Percentiles rank a stretch among this genome's conserved stretches.
Evolutionary conservation across 2,113 vertebrate species (phyloP).

Genomic region (Rhea americana): DNA sequence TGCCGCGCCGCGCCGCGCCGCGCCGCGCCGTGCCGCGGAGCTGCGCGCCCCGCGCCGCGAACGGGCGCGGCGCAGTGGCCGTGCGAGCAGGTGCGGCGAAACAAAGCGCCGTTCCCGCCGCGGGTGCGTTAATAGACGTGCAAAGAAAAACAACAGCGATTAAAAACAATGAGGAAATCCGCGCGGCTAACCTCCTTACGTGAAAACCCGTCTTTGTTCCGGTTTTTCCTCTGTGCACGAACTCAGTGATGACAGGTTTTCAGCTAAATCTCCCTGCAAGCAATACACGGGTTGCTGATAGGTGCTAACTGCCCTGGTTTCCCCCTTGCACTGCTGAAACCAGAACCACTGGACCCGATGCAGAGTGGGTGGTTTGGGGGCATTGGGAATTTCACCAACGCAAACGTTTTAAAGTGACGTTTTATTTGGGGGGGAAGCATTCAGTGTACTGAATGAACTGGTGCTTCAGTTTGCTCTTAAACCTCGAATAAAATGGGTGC

Average conservation of each 20-base stretch:
- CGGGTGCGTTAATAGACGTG: background rate
- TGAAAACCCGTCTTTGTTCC: rapidly evolving
- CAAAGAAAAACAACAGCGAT: background rate
- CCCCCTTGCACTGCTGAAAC: rapidly evolving
- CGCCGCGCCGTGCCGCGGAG: background rate
- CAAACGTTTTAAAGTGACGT: background rate
- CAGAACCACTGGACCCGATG: background rate
- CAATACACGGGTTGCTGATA: rapidly evolving
- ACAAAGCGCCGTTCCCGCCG: background rate
- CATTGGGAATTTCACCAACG: background rate
- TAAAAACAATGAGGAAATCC: too few relatives aligned
- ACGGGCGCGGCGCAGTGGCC: too few relatives aligned
- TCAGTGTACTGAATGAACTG: background rate
- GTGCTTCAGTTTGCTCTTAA: background rate
- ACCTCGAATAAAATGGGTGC: background rate
- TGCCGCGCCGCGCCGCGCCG: too few relatives aligned
- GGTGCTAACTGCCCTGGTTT: rapidly evolving
- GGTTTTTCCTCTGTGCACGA: rapidly evolving
- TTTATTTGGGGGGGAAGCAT: background rate
- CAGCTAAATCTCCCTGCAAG: rapidly evolving
- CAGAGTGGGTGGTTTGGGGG: background rate
- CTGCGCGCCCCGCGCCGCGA: background rate
- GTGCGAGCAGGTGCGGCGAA: background rate
- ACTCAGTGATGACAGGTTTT: rapidly evolving
- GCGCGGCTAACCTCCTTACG: rapidly evolving